A percentile compares a stretch with the other conserved stretches of the same genome.
phyloP scores from a whole-genome alignment of 2,797 vertebrate genomes.

The Periparus ater region DNA sequence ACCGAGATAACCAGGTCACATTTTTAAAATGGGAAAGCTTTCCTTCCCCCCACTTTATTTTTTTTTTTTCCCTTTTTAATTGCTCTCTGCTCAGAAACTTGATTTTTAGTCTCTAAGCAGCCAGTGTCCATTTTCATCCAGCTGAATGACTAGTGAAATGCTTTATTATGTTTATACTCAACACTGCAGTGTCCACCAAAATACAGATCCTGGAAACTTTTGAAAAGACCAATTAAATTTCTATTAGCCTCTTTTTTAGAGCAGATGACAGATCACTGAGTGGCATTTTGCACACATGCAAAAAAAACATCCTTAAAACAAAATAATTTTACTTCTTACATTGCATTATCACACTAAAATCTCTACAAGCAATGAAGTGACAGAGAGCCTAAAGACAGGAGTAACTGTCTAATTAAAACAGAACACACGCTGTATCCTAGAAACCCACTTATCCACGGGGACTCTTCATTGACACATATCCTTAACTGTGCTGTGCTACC shows the following conservation, averaged over 20 bases:
- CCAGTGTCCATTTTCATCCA: not conserved
- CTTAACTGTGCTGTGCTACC: not conserved
- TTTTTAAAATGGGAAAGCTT: not conserved
- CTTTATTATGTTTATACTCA: constrained; percentile 4
- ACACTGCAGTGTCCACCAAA: not conserved
- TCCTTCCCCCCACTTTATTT: not conserved
- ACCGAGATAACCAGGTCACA: not conserved
- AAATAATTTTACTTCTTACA: not conserved
- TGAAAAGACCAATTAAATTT: not conserved
- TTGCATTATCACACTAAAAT: not conserved
- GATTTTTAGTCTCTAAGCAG: not conserved
- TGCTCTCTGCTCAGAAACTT: not conserved
- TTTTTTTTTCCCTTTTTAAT: not conserved
- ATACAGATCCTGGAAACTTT: not conserved
- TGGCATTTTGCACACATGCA: not conserved
- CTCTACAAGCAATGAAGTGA: not conserved
- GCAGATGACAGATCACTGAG: not conserved
- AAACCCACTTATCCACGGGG: constrained; percentile 51
- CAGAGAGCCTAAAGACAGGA: not conserved
- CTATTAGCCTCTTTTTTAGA: not conserved
- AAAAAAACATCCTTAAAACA: not conserved
- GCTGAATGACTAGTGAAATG: not conserved
- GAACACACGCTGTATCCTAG: constrained; percentile 20
- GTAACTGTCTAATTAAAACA: constrained; percentile 52
- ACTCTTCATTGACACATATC: constrained; percentile 20